Evolutionary conservation across 2,888 invertebrate species (phyloP), one percentile per base, ranked within the genome.

Genomic region (Herminia tarsipennalis): DNA sequence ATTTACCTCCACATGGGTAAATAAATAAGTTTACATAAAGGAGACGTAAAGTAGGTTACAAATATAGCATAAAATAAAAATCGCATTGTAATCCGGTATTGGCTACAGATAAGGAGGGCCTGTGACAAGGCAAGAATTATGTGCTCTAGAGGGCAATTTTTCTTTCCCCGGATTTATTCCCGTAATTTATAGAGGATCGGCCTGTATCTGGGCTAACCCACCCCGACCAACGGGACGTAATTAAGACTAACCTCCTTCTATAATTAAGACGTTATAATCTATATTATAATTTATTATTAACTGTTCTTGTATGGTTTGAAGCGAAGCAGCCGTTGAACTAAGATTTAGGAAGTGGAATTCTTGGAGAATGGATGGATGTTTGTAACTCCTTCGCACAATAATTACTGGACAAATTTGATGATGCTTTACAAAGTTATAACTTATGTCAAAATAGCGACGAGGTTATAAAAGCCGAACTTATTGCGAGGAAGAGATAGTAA

Each of bases 71-170:
- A 76, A 88, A 91, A 91, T 91, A 91, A 91, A 88, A 91, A 91
- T 91, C 89, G 84, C 84, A 89, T 84, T 91, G 91, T 91, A 91
- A 91, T 91, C 91, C 91, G 89, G 87, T 91, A 91, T 91, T 91
- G 91, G 91, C 81, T 83, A 80, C 80, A 88, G 91, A 91, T 91
- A 91, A 91, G 90, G 89, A 89, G 86, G 83, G 86, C 82, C 86
- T 90, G 91, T 91, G 91, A 91, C 91, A 91, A 91, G 91, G 88
- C 89, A 91, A 91, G 91, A 91, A 91, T 91, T 91, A 91, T 91
- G 91, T 91, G 91, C 91, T 91, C 89, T 83, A 86, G 88, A 91
- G 91, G 88, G 90, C 91, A 90, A 91, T 91, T 91, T 91, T 91
- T 91, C 91, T 91, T 91, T 80, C 82, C 81, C 83, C 80, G 91